Conservation (phyloP, 1,140 invertebrate species). For the Sminthurinus signatus region DNA sequence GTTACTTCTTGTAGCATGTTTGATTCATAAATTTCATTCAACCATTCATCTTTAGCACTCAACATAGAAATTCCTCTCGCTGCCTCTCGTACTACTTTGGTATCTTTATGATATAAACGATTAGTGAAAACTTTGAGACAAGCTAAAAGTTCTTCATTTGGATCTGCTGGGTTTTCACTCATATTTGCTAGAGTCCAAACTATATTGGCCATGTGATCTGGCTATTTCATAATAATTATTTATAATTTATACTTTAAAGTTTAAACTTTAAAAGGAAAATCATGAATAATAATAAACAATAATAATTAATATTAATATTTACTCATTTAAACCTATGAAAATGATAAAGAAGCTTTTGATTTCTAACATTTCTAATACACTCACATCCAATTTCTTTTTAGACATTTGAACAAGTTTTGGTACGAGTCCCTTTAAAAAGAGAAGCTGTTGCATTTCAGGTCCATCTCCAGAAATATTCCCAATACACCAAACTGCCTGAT, state of each 20-base stretch:
- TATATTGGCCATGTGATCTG: background rate
- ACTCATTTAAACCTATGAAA: no score
- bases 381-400: background rate
- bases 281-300: no score
- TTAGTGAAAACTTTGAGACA: background rate
- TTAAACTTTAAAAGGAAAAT: no score
- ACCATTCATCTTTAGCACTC: conserved; percentile 4
- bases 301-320: no score
- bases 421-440: background rate
- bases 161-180: background rate
- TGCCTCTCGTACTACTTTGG: conserved; percentile 4
- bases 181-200: conserved; percentile 2
- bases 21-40: conserved; percentile 4
- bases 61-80: background rate
- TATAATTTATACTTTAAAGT: no score
- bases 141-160: background rate
- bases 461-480: conserved; percentile 11
- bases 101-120: background rate
- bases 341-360: no score
- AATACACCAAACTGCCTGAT: conserved; percentile 10
- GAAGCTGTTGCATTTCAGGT: conserved; percentile 4
- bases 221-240: background rate
- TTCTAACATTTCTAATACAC: no score
- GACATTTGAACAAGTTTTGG: background rate
- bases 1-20: background rate